phyloP scores from a whole-genome alignment of 1,140 invertebrate species.

The Leguminivora glycinivorella region DNA sequence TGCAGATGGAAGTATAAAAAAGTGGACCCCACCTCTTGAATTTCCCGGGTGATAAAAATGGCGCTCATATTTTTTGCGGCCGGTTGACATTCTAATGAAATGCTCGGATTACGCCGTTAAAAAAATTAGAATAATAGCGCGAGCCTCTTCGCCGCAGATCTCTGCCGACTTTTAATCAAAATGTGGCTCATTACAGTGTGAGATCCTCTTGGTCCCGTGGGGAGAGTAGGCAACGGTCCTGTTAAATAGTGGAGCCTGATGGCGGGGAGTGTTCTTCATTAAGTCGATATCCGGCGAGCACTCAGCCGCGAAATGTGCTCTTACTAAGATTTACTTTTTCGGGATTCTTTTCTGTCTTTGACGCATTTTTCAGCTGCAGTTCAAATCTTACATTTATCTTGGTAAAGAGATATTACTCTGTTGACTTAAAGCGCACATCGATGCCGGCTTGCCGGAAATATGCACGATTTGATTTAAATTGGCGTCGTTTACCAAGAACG shows the following conservation, averaged over 20 bases:
- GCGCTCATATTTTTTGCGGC: neutral
- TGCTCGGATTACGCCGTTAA: conserved; percentile 15
- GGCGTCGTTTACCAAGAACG: neutral
- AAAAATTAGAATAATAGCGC: conserved; percentile 25
- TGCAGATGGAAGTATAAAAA: too few relatives aligned
- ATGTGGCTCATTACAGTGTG: conserved; percentile 27
- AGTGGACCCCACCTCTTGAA: neutral
- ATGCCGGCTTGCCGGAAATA: neutral
- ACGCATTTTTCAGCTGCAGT: conserved; percentile 27
- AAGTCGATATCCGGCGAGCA: conserved; percentile 45
- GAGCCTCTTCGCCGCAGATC: conserved; percentile 15
- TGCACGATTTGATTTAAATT: neutral
- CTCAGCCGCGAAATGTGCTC: conserved; percentile 40
- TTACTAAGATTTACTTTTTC: conserved; percentile 40
- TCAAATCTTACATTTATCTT: conserved; percentile 16
- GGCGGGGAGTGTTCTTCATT: conserved; percentile 49
- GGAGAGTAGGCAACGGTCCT: conserved; percentile 42
- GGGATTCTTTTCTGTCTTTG: conserved; percentile 15
- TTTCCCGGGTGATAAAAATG: neutral
- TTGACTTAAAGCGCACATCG: neutral
- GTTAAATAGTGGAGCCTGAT: conserved; percentile 45
- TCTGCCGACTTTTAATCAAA: conserved; percentile 23
- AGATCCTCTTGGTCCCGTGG: conserved; percentile 36
- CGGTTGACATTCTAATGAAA: conserved; percentile 21
- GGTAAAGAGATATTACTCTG: conserved; percentile 18